Conservation (phyloP, 1,140 invertebrate species). For the Lordiphosa stackelbergi region DNA sequence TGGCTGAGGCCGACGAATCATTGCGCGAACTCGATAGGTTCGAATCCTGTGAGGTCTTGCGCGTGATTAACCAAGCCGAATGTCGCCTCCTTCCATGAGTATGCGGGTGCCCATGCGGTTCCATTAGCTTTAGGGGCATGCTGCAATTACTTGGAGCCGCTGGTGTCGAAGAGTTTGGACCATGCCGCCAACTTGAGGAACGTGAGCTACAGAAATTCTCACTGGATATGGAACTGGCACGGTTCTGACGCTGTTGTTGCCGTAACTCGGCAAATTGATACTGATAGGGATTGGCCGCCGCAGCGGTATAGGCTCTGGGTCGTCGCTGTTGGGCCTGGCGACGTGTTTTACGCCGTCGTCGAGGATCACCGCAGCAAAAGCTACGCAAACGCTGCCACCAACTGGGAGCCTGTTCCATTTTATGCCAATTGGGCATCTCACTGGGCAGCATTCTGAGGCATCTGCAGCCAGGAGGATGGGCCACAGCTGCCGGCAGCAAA, state of each 20-base stretch:
- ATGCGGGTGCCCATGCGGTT: slow-evolving; percentile 78
- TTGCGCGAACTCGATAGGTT: slow-evolving; percentile 91
- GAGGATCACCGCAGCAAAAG: slow-evolving; percentile 58
- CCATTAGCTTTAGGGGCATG: slow-evolving; percentile 84
- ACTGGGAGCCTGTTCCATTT: slow-evolving; percentile 60
- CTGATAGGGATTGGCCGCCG: slow-evolving; percentile 83
- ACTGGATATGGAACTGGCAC: slow-evolving; percentile 89
- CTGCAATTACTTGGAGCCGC: slow-evolving; percentile 79
- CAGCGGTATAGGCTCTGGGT: slow-evolving; percentile 56
- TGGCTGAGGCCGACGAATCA: slow-evolving; percentile 89
- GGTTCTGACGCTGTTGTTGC: slow-evolving; percentile 83
- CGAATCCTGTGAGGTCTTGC: slow-evolving; percentile 93
- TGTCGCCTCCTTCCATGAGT: slow-evolving; percentile 82
- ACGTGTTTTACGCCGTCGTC: slow-evolving; percentile 60
- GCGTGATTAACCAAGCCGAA: slow-evolving; percentile 90
- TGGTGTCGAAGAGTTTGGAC: slow-evolving; percentile 79
- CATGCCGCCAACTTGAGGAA: slow-evolving; percentile 88
- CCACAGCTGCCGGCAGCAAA: slow-evolving; percentile 77
- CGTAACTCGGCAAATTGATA: slow-evolving; percentile 89
- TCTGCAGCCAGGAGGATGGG: slow-evolving; percentile 81
- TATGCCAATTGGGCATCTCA: slow-evolving; percentile 80
- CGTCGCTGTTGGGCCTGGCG: slow-evolving; percentile 58
- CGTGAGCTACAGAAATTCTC: slow-evolving; percentile 92
- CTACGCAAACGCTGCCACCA: slow-evolving; percentile 55
- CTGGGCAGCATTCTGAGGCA: slow-evolving; percentile 80